Base-by-base conservation (phyloP, 2,888 invertebrate species). In the Eristalinus sepulchralis region DNA sequence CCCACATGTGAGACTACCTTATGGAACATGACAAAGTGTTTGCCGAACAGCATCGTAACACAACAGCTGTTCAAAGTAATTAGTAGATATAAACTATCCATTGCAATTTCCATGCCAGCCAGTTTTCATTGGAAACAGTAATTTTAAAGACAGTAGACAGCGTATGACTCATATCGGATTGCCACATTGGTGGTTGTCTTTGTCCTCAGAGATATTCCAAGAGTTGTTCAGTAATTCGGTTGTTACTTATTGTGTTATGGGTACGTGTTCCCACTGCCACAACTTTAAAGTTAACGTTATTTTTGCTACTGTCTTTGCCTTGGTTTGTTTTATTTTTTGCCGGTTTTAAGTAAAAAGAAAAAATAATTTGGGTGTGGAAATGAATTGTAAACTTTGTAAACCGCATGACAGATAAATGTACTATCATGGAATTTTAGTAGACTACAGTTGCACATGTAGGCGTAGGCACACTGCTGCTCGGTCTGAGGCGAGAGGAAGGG, bases 41-140 rank as follows among this genome's bases (percentile, higher is more conserved):
- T 22, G 36, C 17, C 59, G 33, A 47, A 17, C 22, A 57, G 66
- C n/a, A 47, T n/a, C 47, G n/a, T 8, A 17, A 8, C 9, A 60
- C 33, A 82, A 86, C 85, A 86, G 82, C 85, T 86, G 85, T 64
- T 86, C 55, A 31, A 36, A 62, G 34, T 60, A 36, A 73, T 73
- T 47, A 67, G 53, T 62, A n/a, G 24, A 70, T 63, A 47, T n/a
- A 47, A 47, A 47, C 17, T 47, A 47, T 47, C 47, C 67, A 62
- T 36, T 4, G 22, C 17, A 27, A 64, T 64, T 33, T 24, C 59
- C 57, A 47, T 27, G 60, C 5, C 2, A 10, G 13, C 4, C 2
- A 10, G 13, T 27, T 72, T 72, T 72, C 10, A 24, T 47, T 47
- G 17, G 17, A 71, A 34, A 33, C n/a, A 47, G 62, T 62, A 33